Conservation (phyloP, 2,888 invertebrate species). For the Ennomos fuscantarius region DNA sequence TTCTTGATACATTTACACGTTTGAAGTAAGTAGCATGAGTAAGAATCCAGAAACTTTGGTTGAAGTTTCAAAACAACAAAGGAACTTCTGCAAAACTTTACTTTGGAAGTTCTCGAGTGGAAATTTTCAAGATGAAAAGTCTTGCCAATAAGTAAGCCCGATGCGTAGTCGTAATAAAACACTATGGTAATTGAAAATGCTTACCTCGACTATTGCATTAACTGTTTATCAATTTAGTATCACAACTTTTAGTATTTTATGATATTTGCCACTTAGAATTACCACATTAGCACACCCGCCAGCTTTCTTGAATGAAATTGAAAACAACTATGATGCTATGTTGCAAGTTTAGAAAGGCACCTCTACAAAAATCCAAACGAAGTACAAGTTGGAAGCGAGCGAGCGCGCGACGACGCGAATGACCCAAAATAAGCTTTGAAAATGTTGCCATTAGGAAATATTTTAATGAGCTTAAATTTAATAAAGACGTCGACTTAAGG, state of each 20-base stretch:
- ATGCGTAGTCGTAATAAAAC: conserved; percentile 48
- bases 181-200: conserved; percentile 60
- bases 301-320: conserved; percentile 80
- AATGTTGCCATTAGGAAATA: conserved; percentile 75
- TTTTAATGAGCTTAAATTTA: conserved; percentile 64
- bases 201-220: conserved; percentile 82
- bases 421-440: conserved; percentile 84
- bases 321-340: conserved; percentile 82
- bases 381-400: conserved; percentile 79
- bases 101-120: conserved; percentile 82
- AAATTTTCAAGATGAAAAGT: conserved; percentile 85
- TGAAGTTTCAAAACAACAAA: conserved; percentile 72
- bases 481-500: conserved; percentile 15
- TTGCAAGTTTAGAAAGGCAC: conserved; percentile 85
- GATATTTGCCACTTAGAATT: conserved; percentile 62
- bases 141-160: conserved; percentile 73
- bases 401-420: conserved; percentile 75
- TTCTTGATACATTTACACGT: conserved; percentile 60
- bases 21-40: conserved; percentile 59
- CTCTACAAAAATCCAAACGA: conserved; percentile 79
- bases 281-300: conserved; percentile 83
- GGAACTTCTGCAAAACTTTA: conserved; percentile 78
- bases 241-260: conserved; percentile 60
- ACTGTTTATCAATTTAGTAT: conserved; percentile 63
- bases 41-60: conserved; percentile 58